Evolutionary conservation across 2,113 vertebrate species (phyloP).

Genomic region (Ahaetulla prasina): DNA sequence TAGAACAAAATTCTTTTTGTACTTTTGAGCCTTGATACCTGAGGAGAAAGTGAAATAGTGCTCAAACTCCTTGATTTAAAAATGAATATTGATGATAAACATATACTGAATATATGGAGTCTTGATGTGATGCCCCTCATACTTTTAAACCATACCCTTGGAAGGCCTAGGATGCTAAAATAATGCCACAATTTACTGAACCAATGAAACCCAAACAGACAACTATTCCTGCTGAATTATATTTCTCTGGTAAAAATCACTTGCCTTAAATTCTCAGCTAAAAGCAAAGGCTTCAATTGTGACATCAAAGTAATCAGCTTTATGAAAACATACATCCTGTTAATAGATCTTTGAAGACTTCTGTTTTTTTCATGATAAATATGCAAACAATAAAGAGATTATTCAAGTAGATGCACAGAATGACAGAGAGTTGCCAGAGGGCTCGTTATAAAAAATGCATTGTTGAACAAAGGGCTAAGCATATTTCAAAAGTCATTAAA

Average conservation of each 20-base stretch:
- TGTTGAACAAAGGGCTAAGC: conserved; percentile 82
- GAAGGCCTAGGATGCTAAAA: conserved; percentile 30
- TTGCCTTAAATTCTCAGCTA: conserved; percentile 56
- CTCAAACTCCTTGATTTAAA: neutral
- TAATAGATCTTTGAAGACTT: conserved; percentile 85
- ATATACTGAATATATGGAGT: conserved; percentile 19
- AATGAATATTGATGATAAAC: conserved; percentile 15
- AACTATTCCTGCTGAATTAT: conserved; percentile 40
- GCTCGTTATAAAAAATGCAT: conserved; percentile 83
- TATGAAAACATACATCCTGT: conserved; percentile 87
- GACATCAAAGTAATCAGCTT: conserved; percentile 83
- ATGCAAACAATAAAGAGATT: conserved; percentile 83
- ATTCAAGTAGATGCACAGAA: conserved; percentile 68
- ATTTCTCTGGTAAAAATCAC: conserved; percentile 32
- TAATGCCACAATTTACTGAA: neutral
- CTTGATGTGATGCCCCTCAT: neutral
- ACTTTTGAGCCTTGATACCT: conserved; percentile 13
- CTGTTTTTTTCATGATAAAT: conserved; percentile 80
- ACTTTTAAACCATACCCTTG: neutral
- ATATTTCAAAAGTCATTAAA: conserved; percentile 84
- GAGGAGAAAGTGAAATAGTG: conserved; percentile 6
- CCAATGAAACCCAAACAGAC: conserved; percentile 42
- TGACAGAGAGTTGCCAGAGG: conserved; percentile 84
- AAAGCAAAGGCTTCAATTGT: conserved; percentile 77
- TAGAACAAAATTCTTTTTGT: neutral